Evolutionary conservation across 2,113 vertebrate genomes (phyloP), one percentile per base, ranked within the genome.

Genomic region (Hippocampus abdominalis): DNA sequence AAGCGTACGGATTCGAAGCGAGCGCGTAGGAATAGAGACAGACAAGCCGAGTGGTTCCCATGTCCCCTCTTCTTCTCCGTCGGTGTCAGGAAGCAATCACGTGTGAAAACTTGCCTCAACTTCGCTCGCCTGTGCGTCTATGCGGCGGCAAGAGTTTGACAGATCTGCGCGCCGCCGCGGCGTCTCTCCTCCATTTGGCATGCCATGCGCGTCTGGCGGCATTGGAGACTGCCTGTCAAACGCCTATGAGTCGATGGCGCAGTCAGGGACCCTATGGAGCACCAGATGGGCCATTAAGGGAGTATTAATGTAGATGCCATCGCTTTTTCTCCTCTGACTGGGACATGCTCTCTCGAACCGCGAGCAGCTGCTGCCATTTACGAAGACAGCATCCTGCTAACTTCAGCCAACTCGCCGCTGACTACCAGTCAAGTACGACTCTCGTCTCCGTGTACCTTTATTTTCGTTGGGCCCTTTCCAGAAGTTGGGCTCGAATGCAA

Each of bases 281-380:
- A 93, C 95, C 97, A 99, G 97, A 99, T 99, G 97, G 97, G 95
- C 96, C 95, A 98, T 99, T 99, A 99, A 98, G 96, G 95, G 98
- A 96, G 96, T 98, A 99, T 98, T 98, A 98, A 98, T 98, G 96
- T 98, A 95, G 96, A 99, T 98, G 96, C 96, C 95, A 98, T 97
- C 95, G 95, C 95, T 98, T 97, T 44, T 95, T 96, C 96, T 95
- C 94, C 94, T 95, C 95, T 98, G 96, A 96, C 96, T 98, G 95
- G 96, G 96, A 98, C 96, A 95, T 96, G 95, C 95, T 96, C 96
- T 96, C 96, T 95, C 96, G 95, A 99, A 98, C 95, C 95, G 95
- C 93, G 94, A 98, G 95, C 97, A 99, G 96, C 96, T 99, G 97
- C 96, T 98, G 96, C 96, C 97, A 97, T 98, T 99, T 98, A 98